These are phyloP conservation scores for Dasypolia templi DNA, from an alignment of 2,888 invertebrate species.

Conservation along the genomic window DNA sequence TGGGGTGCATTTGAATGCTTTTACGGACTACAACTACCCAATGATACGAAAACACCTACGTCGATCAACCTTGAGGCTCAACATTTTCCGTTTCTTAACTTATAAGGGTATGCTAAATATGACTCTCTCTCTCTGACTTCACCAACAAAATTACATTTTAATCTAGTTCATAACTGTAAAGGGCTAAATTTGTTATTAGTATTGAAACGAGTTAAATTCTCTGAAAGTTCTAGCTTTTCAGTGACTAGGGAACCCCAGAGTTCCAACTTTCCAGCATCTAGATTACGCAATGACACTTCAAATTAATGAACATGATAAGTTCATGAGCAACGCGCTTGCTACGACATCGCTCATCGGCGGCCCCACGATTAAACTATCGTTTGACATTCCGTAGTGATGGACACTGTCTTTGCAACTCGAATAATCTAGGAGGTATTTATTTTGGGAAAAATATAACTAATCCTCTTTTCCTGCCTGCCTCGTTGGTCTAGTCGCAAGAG, in stretches of 20 bases:
- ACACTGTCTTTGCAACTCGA: not conserved
- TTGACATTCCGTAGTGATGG: slow-evolving; percentile 48
- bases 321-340: slow-evolving; percentile 22
- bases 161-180: not conserved
- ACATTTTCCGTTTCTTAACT: not conserved
- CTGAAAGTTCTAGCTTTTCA: not conserved
- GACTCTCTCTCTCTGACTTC: too few species aligned
- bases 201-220: too few species aligned
- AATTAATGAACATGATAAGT: slow-evolving; percentile 49
- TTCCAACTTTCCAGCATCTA: not conserved
- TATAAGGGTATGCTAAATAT: not conserved
- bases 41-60: not conserved
- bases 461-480: too few species aligned
- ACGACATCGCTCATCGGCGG: slow-evolving; percentile 48
- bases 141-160: not conserved
- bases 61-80: not conserved
- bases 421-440: not conserved
- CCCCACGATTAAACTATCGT: slow-evolving; percentile 54
- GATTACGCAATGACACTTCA: slow-evolving; percentile 18
- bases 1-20: not conserved
- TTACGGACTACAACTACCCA: not conserved
- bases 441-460: too few species aligned
- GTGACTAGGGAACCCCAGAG: too few species aligned
- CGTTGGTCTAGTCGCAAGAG: too few species aligned
- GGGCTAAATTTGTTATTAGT: not conserved